Conservation (phyloP, 2,113 vertebrate genomes). For the Arenaria interpres region DNA sequence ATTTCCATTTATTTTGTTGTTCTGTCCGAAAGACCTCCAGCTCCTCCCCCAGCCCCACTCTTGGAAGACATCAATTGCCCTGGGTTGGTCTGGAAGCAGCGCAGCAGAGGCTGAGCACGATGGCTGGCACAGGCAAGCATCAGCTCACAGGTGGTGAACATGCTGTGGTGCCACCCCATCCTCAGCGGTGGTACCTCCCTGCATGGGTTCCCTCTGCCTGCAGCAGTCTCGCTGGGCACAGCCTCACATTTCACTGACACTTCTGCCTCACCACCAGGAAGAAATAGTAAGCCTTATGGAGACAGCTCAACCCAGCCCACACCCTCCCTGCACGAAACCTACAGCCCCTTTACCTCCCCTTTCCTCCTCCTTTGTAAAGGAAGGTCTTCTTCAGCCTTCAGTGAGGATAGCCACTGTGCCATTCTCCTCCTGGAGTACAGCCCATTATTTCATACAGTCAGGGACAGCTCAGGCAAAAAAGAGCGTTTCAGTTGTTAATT, state of each 20-base stretch:
- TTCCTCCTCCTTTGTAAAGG: background rate
- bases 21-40: background rate
- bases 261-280: background rate
- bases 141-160: background rate
- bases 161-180: background rate
- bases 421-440: background rate
- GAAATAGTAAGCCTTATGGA: background rate
- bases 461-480: background rate
- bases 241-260: background rate
- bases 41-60: background rate
- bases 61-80: background rate
- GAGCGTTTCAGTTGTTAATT: background rate
- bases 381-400: background rate
- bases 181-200: rapidly evolving
- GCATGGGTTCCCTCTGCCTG: background rate
- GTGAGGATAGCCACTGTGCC: background rate
- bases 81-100: background rate
- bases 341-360: background rate
- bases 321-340: background rate
- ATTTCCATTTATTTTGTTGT: background rate
- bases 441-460: background rate
- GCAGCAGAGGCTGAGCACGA: background rate
- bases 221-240: background rate
- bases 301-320: background rate
- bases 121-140: rapidly evolving